Percentiles rank a stretch among this genome's conserved stretches.
These are phyloP conservation scores for Elephas maximus DNA, from an alignment of 2,113 vertebrate species.

Conservation along the genomic window DNA sequence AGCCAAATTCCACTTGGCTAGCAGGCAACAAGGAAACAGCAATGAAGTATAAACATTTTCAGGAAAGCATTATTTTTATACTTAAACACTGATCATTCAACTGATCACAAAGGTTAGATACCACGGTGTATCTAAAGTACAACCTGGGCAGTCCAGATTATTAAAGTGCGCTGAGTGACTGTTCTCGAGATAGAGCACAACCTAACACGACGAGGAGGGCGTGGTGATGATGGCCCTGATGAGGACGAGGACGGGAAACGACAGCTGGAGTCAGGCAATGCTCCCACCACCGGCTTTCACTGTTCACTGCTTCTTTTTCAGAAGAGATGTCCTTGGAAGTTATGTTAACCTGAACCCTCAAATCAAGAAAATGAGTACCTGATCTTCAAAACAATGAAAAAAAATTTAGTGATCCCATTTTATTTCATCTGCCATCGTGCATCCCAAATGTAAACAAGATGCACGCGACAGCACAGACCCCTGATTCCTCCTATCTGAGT, in stretches of 20 bases:
- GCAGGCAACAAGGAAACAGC: constrained; percentile 80
- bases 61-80: constrained; percentile 88
- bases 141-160: constrained; percentile 96
- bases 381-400: constrained; percentile 81
- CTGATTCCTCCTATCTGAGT: constrained; percentile 85
- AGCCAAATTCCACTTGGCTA: constrained; percentile 83
- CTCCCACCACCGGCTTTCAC: constrained; percentile 72
- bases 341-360: constrained; percentile 79
- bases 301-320: constrained; percentile 69
- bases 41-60: constrained; percentile 88
- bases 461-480: constrained; percentile 75
- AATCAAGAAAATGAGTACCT: constrained; percentile 80
- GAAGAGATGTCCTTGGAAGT: constrained; percentile 74
- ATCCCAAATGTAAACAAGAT: constrained; percentile 89
- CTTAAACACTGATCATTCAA: constrained; percentile 96
- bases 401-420: constrained; percentile 82
- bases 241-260: constrained; percentile 44
- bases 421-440: constrained; percentile 75
- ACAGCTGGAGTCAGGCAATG: constrained; percentile 65
- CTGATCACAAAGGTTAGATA: constrained; percentile 97
- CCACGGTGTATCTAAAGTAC: constrained; percentile 94
- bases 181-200: constrained; percentile 80
- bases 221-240: constrained; percentile 28
- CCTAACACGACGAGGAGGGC: constrained; percentile 77
- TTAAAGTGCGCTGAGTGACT: constrained; percentile 98